phyloP scores from a whole-genome alignment of 2,797 vertebrate genomes.

The Sciurus carolinensis region DNA sequence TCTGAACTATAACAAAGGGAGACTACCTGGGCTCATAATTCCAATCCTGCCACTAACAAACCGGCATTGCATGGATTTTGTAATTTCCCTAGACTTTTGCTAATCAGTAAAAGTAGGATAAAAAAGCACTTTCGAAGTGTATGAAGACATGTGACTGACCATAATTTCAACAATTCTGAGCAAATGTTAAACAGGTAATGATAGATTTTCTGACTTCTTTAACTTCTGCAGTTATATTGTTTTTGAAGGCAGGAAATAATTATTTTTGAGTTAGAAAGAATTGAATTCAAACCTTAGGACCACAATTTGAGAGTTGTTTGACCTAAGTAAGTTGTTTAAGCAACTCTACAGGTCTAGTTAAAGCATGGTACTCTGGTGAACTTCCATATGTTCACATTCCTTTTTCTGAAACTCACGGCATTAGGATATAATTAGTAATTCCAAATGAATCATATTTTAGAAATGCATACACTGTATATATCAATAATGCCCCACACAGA shows the following conservation, averaged over 20 bases:
- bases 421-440: neutral
- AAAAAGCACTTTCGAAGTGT: neutral
- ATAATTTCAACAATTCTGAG: neutral
- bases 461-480: neutral
- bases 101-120: neutral
- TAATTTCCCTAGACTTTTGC: neutral
- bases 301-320: neutral
- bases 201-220: conserved; percentile 3
- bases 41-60: neutral
- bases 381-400: neutral
- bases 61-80: neutral
- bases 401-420: neutral
- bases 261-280: neutral
- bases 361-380: neutral
- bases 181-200: neutral
- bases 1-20: neutral
- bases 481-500: neutral
- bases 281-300: neutral
- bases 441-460: neutral
- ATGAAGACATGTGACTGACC: neutral
- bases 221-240: neutral
- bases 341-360: neutral
- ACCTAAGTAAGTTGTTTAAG: neutral
- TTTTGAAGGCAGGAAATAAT: neutral
- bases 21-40: neutral